Percentiles rank a stretch among this genome's conserved stretches.
Evolutionary conservation across 2,113 vertebrate genomes (phyloP).

Genomic region (Orthonyx spaldingii): DNA sequence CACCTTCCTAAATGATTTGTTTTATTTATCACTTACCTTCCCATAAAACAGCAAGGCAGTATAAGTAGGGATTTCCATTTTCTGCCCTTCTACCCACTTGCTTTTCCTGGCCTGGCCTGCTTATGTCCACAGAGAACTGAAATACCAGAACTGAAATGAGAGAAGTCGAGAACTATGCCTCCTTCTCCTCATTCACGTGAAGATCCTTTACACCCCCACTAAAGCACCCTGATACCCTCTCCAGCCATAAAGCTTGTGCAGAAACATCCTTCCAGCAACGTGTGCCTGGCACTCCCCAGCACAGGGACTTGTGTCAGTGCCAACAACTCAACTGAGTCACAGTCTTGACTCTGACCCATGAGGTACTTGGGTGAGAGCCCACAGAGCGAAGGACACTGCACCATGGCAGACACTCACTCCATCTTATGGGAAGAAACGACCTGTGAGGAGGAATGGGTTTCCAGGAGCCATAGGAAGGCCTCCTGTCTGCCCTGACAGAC

Average conservation of each 20-base stretch:
- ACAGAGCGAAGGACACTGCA: not conserved
- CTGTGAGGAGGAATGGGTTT: not conserved
- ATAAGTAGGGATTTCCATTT: not conserved
- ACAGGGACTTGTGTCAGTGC: not conserved
- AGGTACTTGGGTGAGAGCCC: not conserved
- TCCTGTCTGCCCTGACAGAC: fast-evolving
- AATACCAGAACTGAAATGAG: not conserved
- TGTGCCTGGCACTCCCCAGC: fast-evolving
- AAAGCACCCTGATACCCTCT: not conserved
- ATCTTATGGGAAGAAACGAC: not conserved
- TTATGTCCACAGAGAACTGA: not conserved
- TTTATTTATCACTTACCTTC: not conserved
- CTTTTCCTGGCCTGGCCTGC: not conserved
- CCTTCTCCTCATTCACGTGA: fast-evolving
- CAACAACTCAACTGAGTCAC: fast-evolving
- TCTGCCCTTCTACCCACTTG: not conserved
- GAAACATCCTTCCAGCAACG: not conserved
- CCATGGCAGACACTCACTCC: fast-evolving
- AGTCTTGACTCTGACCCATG: not conserved
- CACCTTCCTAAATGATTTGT: not conserved
- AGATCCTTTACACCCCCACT: not conserved
- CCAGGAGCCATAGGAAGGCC: not conserved
- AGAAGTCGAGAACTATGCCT: fast-evolving
- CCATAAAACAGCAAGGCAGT: not conserved
- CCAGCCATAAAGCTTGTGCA: not conserved